Evolutionary conservation across 1,140 invertebrate genomes (phyloP), one percentile per base, ranked within the genome.

Genomic region (Hyposmocoma kahamanoa): DNA sequence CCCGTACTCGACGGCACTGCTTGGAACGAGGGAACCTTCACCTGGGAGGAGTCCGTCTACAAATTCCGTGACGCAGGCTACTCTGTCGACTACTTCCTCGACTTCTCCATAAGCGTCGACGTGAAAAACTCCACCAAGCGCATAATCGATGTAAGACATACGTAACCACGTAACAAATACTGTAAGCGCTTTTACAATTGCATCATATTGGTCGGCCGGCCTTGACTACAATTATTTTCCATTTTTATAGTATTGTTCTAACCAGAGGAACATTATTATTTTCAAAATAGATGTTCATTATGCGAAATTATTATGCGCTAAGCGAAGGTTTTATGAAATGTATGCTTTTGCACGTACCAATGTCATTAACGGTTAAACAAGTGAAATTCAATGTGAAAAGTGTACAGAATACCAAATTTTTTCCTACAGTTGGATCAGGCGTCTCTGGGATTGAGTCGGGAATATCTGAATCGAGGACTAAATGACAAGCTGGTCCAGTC

Each of bases 11-110:
- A 94, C 57, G 94, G 92, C 0, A 88, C 92, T 3, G 61, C 61
- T 0, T 98, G 96, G 96, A 88, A 92, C 47, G 90, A 88, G 17
- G 72, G 87, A 1, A 81, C 83, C 21, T 96, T 94, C 78, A 89
- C 91, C 36, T 97, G 95, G 96, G 92, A 91, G 62, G 88, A 95
- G 52, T 92, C 92, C 6, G 91, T 96, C 2, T 96, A 94, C 84
- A 92, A 90, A 47, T 96, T 95, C 84, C 88, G 93, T 15, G 84
- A 87, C 41, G 80, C 89, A 3, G 97, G 96, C 2, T 96, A 95
- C 72, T 95, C 94, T 4, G 92, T 96, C 30, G 95, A 97, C 76
- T 97, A 97, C 69, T 92, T 97, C 67, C 89, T 98, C n/a, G 95
- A 97, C 66, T 95, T 98, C 59, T 96, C 94, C 24, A 92, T 98